Conservation (phyloP, 2,888 invertebrate species). For the Venusia cambrica region DNA sequence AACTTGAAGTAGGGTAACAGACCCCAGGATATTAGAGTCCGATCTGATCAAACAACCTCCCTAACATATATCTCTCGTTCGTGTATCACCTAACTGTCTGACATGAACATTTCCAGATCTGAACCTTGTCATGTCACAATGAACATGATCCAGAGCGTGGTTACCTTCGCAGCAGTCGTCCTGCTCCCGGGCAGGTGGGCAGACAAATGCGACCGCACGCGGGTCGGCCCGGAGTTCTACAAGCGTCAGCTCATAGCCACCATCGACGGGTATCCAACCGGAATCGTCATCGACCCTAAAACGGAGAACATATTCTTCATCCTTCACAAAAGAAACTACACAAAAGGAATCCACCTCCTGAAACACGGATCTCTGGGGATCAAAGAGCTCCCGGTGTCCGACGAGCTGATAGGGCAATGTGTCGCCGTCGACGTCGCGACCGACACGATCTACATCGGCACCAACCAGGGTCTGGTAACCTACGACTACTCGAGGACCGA, state of each 20-base stretch:
- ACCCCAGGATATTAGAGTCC: too few relatives aligned
- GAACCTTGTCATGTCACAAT: conserved; percentile 50
- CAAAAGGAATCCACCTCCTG: conserved; percentile 64
- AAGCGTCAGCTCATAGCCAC: conserved; percentile 65
- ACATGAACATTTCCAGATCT: conserved; percentile 23
- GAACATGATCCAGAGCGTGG: conserved; percentile 32
- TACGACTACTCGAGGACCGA: conserved; percentile 61
- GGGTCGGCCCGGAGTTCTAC: conserved; percentile 63
- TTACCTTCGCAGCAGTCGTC: conserved; percentile 32
- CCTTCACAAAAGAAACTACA: conserved; percentile 67
- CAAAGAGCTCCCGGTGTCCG: conserved; percentile 58
- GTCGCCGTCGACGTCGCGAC: conserved; percentile 53
- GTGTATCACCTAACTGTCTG: too few relatives aligned
- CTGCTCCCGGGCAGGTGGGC: conserved; percentile 44
- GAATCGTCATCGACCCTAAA: conserved; percentile 59
- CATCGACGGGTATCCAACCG: conserved; percentile 67
- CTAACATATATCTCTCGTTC: too few relatives aligned
- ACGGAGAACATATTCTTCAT: conserved; percentile 70
- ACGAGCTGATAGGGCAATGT: conserved; percentile 64
- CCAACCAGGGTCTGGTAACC: conserved; percentile 63
- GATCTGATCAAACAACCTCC: too few relatives aligned
- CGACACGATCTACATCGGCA: conserved; percentile 63
- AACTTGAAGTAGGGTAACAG: too few relatives aligned
- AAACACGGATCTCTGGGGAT: conserved; percentile 66
- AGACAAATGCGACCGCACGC: conserved; percentile 64